Evolutionary conservation across 2,888 invertebrate genomes (phyloP).

Genomic region (Hirtodrosophila confusa): DNA sequence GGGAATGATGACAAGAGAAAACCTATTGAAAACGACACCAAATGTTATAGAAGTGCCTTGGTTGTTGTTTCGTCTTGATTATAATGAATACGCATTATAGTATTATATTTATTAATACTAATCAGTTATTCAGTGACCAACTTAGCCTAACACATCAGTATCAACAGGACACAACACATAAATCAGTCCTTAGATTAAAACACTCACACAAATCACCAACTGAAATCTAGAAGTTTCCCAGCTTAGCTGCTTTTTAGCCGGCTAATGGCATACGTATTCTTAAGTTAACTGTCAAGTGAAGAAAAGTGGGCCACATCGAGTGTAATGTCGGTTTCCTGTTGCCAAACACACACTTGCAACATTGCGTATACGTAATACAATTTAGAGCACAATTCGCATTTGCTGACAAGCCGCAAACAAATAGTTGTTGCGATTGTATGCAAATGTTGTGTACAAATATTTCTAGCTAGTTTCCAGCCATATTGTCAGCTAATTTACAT

Average conservation of each 20-base stretch:
- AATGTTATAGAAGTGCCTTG: too few species aligned
- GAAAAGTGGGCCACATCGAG: slow-evolving; percentile 22
- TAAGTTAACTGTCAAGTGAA: slow-evolving; percentile 13
- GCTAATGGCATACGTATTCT: neutral
- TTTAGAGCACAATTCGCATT: slow-evolving; percentile 21
- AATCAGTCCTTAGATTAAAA: neutral
- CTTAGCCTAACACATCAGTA: neutral
- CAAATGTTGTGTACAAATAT: slow-evolving; percentile 42
- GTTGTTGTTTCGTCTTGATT: too few species aligned
- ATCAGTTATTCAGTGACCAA: too few species aligned
- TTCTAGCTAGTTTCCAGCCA: slow-evolving; percentile 28
- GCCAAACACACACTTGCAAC: neutral
- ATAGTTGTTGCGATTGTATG: slow-evolving; percentile 47
- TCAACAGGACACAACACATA: too few species aligned
- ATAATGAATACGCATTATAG: too few species aligned
- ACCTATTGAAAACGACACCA: too few species aligned
- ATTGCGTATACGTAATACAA: slow-evolving; percentile 49
- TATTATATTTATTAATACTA: too few species aligned
- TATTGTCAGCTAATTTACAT: slow-evolving; percentile 62
- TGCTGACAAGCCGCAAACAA: slow-evolving; percentile 31
- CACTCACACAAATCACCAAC: neutral
- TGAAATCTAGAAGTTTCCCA: neutral
- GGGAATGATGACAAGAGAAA: too few species aligned
- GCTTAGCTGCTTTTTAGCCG: slow-evolving; percentile 5
- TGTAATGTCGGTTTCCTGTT: slow-evolving; percentile 12